Evolutionary conservation across 1,140 invertebrate genomes (phyloP).

Genomic region (Magallana gigas): DNA sequence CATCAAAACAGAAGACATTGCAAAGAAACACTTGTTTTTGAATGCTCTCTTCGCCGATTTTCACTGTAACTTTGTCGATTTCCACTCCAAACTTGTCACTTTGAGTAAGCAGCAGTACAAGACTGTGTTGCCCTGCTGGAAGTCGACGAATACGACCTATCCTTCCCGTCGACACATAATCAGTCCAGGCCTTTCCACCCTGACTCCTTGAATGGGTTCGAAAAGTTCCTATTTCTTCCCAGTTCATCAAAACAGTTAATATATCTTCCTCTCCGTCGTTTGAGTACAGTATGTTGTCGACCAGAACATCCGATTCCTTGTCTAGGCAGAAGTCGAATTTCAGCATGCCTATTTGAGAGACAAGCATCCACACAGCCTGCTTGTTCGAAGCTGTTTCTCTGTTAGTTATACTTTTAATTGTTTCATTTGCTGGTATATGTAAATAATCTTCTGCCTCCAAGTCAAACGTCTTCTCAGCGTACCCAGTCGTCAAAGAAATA

Average conservation of each 20-base stretch:
- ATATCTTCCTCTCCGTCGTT: slow-evolving; percentile 53
- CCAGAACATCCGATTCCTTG: slow-evolving; percentile 48
- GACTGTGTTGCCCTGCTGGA: slow-evolving; percentile 40
- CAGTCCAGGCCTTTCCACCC: slow-evolving; percentile 47
- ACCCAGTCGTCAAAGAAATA: background rate
- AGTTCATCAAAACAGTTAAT: slow-evolving; percentile 47
- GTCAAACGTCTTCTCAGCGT: background rate
- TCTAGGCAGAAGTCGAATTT: slow-evolving; percentile 54
- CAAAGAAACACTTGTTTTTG: slow-evolving; percentile 50
- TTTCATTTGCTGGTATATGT: background rate
- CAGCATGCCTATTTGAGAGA: slow-evolving; percentile 40
- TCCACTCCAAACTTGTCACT: slow-evolving; percentile 61
- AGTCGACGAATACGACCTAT: slow-evolving; percentile 40
- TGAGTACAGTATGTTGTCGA: slow-evolving; percentile 51
- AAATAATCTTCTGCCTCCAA: slow-evolving; percentile 3
- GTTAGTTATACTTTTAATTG: background rate
- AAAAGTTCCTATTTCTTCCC: slow-evolving; percentile 41
- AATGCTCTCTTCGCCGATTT: slow-evolving; percentile 44
- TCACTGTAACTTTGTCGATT: slow-evolving; percentile 54
- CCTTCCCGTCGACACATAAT: slow-evolving; percentile 33
- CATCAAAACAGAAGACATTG: slow-evolving; percentile 50
- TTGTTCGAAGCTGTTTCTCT: background rate
- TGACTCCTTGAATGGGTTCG: slow-evolving; percentile 4
- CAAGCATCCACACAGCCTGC: background rate
- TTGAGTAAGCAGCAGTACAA: slow-evolving; percentile 42